Conservation (phyloP, 2,113 vertebrate genomes). For the Helogale parvula region DNA sequence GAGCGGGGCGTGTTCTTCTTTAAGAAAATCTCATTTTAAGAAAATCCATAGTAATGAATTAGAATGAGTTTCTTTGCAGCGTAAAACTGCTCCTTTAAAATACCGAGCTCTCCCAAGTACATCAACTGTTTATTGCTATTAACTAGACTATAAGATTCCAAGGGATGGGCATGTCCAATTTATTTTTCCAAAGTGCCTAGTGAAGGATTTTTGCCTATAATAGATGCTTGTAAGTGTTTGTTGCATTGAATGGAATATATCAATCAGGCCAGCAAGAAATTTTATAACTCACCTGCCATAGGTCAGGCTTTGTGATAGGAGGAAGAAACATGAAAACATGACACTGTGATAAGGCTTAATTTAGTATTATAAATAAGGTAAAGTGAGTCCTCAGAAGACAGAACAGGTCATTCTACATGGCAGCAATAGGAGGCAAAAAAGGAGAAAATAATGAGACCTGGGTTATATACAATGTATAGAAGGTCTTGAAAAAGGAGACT, state of each 20-base stretch:
- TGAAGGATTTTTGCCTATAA: conserved; percentile 44
- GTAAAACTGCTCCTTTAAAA: conserved; percentile 1
- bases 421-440: background rate
- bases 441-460: conserved; percentile 21
- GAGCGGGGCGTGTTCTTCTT: background rate
- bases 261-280: background rate
- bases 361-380: conserved; percentile 54
- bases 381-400: background rate
- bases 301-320: conserved; percentile 46
- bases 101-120: background rate
- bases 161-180: conserved; percentile 42
- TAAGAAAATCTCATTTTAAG: background rate
- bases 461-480: background rate
- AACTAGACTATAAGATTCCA: conserved; percentile 47
- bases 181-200: conserved; percentile 40
- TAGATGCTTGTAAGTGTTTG: background rate
- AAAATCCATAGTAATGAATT: conserved; percentile 30
- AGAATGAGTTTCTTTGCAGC: background rate
- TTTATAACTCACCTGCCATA: conserved; percentile 34
- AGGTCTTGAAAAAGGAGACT: conserved; percentile 32
- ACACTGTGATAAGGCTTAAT: conserved; percentile 35
- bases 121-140: background rate
- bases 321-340: background rate
- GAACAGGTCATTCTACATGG: conserved; percentile 34
- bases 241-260: conserved; percentile 54